Percentiles rank a stretch among this genome's conserved stretches.
Evolutionary conservation across 1,140 invertebrate genomes (phyloP).

Genomic region (Cephus cinctus): DNA sequence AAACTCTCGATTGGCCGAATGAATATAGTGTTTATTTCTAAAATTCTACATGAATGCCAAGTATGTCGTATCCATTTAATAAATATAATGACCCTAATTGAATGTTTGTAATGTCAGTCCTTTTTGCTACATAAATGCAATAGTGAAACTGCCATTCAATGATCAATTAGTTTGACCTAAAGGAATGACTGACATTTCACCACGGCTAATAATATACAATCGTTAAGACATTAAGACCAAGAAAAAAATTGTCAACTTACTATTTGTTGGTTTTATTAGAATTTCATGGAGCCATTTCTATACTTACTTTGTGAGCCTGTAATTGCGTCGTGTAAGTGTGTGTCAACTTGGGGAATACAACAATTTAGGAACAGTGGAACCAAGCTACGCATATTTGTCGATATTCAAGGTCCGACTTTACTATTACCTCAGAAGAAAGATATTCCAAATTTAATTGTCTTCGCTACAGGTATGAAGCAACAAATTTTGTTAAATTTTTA

Average conservation of each 20-base stretch:
- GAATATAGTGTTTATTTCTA: constrained; percentile 70
- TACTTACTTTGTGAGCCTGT: constrained; percentile 22
- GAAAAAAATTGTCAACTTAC: too few relatives aligned
- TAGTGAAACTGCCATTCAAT: too few relatives aligned
- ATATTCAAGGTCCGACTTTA: constrained; percentile 73
- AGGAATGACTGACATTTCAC: too few relatives aligned
- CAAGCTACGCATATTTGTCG: constrained; percentile 69
- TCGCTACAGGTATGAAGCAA: constrained; percentile 66
- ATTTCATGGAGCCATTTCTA: constrained; percentile 68
- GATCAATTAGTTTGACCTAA: too few relatives aligned
- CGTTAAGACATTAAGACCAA: too few relatives aligned
- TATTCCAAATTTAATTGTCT: constrained; percentile 75
- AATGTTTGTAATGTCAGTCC: not conserved
- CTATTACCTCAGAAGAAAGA: constrained; percentile 78
- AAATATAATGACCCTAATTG: constrained; percentile 3
- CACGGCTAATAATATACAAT: too few relatives aligned
- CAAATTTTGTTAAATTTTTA: constrained; percentile 12
- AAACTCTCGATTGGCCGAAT: constrained; percentile 70
- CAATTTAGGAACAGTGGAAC: constrained; percentile 63
- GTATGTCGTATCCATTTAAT: constrained; percentile 36
- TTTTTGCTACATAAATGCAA: too few relatives aligned
- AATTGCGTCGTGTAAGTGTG: constrained; percentile 23
- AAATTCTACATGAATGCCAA: constrained; percentile 70
- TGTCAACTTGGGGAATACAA: constrained; percentile 38
- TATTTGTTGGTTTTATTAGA: constrained; percentile 50